These are phyloP conservation scores for Bovichtus variegatus DNA, from an alignment of 2,797 vertebrate species.

Conservation along the genomic window DNA sequence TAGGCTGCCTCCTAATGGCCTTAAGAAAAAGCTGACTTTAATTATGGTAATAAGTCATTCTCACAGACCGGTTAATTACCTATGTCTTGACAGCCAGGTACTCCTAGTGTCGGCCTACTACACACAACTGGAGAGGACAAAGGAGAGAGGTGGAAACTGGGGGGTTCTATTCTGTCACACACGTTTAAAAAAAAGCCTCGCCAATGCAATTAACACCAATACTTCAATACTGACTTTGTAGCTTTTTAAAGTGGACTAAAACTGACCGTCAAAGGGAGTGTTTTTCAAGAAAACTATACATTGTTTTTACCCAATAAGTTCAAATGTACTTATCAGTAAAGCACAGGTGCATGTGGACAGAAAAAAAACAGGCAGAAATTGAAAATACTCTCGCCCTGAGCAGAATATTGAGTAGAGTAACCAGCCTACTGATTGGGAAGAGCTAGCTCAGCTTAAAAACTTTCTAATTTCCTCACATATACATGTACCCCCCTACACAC, in stretches of 20 bases:
- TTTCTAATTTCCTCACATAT: conserved; percentile 22
- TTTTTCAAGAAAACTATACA: neutral
- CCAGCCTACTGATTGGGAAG: neutral
- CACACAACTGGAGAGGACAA: conserved; percentile 41
- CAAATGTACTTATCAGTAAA: conserved; percentile 15
- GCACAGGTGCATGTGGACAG: neutral
- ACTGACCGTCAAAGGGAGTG: conserved; percentile 14
- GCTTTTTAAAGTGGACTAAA: neutral
- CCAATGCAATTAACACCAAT: conserved; percentile 5
- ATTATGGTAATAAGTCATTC: conserved; percentile 73
- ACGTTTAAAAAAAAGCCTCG: conserved; percentile 22
- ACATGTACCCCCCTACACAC: neutral
- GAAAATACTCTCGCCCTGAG: conserved; percentile 20
- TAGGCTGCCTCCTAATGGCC: conserved; percentile 49
- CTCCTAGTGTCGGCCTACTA: conserved; percentile 18
- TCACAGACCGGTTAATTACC: conserved; percentile 65
- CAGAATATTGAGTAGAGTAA: conserved; percentile 26
- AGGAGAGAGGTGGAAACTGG: conserved; percentile 32
- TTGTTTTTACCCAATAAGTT: neutral
- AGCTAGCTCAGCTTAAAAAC: conserved; percentile 18
- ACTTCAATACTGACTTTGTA: neutral
- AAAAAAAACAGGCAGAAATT: conserved; percentile 8
- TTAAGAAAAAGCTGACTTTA: conserved; percentile 56
- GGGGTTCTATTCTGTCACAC: conserved; percentile 25
- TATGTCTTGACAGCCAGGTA: conserved; percentile 38